A percentile compares a stretch with the other conserved stretches of the same genome.
Conservation (phyloP, 2,113 vertebrate species). For the Baryphthengus martii region DNA sequence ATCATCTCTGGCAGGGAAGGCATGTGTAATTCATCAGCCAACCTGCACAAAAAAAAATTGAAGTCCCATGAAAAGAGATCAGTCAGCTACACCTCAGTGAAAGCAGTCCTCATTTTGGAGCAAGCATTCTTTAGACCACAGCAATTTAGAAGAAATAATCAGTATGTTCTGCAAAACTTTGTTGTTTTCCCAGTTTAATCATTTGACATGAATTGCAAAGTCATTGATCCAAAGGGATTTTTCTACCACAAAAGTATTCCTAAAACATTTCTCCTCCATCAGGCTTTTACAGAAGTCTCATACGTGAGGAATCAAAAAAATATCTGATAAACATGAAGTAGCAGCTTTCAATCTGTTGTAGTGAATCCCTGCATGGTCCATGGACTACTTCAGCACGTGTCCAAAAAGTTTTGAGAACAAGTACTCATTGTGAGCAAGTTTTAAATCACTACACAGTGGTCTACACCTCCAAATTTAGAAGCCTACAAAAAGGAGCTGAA, state of each 20-base stretch:
- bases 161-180: not conserved
- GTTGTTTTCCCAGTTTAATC: not conserved
- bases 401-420: not conserved
- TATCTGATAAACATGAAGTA: not conserved
- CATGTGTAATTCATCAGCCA: constrained; percentile 90
- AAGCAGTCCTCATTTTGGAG: not conserved
- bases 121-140: not conserved
- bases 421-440: not conserved
- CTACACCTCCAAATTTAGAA: not conserved
- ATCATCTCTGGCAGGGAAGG: constrained; percentile 97
- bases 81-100: not conserved
- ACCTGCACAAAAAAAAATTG: constrained; percentile 60
- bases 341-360: not conserved
- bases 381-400: rapidly evolving
- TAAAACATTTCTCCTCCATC: not conserved
- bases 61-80: not conserved
- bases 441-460: not conserved
- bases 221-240: not conserved
- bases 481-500: not conserved
- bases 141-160: not conserved
- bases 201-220: not conserved
- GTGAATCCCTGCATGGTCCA: not conserved
- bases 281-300: not conserved
- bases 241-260: not conserved
- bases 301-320: not conserved